Conservation (phyloP, 2,888 invertebrate genomes). For the Malthinus seriepunctatus region DNA sequence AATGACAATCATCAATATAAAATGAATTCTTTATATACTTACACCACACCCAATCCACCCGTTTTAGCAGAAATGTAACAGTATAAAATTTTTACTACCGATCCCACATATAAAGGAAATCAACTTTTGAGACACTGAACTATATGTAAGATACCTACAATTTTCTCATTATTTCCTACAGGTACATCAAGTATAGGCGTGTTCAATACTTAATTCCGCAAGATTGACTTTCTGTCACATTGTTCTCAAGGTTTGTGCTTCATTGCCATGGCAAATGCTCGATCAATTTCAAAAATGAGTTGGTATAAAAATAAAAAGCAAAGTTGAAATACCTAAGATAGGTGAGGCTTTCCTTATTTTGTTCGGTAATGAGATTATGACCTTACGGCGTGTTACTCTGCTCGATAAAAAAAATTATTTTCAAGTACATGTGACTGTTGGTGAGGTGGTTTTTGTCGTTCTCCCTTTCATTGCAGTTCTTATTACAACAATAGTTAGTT, state of each 20-base stretch:
- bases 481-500: constrained; percentile 12
- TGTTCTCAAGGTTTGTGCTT: constrained; percentile 50
- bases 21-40: constrained; percentile 46
- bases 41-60: constrained; percentile 50
- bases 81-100: constrained; percentile 49
- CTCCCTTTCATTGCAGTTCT: constrained; percentile 20
- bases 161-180: constrained; percentile 12
- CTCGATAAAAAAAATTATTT: constrained; percentile 38
- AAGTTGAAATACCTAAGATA: constrained; percentile 50
- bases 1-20: constrained; percentile 44
- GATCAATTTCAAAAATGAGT: constrained; percentile 46
- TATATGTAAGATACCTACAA: constrained; percentile 9
- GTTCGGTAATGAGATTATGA: constrained; percentile 45
- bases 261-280: constrained; percentile 55
- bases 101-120: constrained; percentile 49
- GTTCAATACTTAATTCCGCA: constrained; percentile 36
- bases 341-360: constrained; percentile 54
- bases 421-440: constrained; percentile 34
- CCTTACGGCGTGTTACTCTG: constrained; percentile 39
- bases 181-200: constrained; percentile 16
- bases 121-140: constrained; percentile 32
- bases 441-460: constrained; percentile 22
- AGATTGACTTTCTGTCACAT: constrained; percentile 47
- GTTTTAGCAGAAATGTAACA: constrained; percentile 50
- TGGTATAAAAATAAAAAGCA: constrained; percentile 41